A percentile compares a stretch with the other conserved stretches of the same genome.
phyloP scores from a whole-genome alignment of 1,140 invertebrate species.

The Ceratitis capitata region DNA sequence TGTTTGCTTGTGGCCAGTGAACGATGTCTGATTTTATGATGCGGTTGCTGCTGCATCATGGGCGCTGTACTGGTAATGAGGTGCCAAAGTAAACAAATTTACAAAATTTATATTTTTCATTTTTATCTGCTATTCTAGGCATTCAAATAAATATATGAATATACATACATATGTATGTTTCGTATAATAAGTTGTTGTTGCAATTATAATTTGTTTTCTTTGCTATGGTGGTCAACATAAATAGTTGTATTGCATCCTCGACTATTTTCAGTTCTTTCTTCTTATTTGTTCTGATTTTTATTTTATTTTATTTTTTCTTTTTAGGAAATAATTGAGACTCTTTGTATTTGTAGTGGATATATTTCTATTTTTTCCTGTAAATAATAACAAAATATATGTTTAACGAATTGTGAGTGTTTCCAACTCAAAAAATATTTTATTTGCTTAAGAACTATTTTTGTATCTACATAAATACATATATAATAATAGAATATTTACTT shows the following conservation, averaged over 20 bases:
- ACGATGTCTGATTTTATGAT: too few relatives aligned
- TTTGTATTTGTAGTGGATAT: neutral
- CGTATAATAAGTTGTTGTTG: neutral
- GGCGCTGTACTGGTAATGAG: constrained; percentile 12
- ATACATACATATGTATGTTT: too few relatives aligned
- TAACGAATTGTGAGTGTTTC: neutral
- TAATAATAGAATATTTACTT: neutral
- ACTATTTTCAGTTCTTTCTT: too few relatives aligned
- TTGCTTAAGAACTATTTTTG: neutral
- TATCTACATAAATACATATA: neutral
- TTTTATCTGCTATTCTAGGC: neutral
- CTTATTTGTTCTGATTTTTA: neutral
- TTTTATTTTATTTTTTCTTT: neutral
- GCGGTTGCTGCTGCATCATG: neutral
- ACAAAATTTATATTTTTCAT: neutral
- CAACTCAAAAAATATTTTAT: neutral
- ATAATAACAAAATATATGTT: neutral
- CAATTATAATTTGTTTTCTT: neutral
- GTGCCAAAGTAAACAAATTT: constrained; percentile 29
- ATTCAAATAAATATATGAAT: neutral
- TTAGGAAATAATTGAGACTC: neutral
- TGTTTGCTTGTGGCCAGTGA: neutral
- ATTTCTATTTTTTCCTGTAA: neutral
- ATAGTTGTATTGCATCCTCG: neutral
- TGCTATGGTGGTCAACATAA: neutral